Evolutionary conservation across 2,797 vertebrate genomes (phyloP), one percentile per base, ranked within the genome.

Genomic region (Anguilla marmorata): DNA sequence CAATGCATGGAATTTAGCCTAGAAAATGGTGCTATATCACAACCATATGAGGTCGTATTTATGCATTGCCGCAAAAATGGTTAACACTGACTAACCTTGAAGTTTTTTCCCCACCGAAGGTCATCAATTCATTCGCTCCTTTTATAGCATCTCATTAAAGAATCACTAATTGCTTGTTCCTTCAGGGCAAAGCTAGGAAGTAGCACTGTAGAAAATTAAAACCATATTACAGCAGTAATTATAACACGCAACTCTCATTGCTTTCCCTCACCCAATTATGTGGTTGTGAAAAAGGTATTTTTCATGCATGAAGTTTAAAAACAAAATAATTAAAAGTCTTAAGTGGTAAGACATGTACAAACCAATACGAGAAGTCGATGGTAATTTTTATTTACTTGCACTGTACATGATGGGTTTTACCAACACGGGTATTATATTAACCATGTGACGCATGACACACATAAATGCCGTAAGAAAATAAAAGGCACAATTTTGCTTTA

Each of bases 381-480:
- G 95, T 96, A 97, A 94, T 96, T 97, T 99, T 99, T 98, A 98
- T 98, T 99, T 96, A 96, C 95, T 96, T 93, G 96, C 96, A 96
- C 95, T 96, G 96, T 97, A 98, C 97, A 98, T 97, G 97, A 95
- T 97, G 96, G 96, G 95, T 95, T 90, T 96, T 33, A 96, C 95
- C 94, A 94, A 95, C 96, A 97, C 94, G 94, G 96, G 96, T 96
- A 96, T 96, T 96, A 91, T 94, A 92, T 91, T 94, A 96, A 96
- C 95, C 96, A 95, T 94, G 95, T 96, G 96, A 96, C 96, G 96
- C 97, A 96, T 95, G 97, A 97, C 96, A 96, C 95, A 97, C 96
- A 91, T 94, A 96, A 95, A 96, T 96, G 95, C 94, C 95, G 95
- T 97, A 97, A 96, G 96, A 97, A 98, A 98, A 97, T 96, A 96